Base-by-base conservation (phyloP, 2,797 vertebrate genomes). In the Anniella stebbinsi region DNA sequence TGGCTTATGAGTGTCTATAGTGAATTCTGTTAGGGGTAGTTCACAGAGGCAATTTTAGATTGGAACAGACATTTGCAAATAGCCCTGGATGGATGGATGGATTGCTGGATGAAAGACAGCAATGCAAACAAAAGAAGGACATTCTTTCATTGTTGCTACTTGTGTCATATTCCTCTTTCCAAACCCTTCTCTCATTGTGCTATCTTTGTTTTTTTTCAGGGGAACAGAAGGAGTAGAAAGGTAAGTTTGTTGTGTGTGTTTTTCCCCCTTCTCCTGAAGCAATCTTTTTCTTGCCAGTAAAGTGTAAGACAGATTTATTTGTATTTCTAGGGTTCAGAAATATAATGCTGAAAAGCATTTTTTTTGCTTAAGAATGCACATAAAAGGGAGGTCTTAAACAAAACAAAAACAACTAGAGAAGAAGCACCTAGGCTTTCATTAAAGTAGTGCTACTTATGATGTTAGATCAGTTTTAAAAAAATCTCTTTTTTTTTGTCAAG, bases 401-500 rank as follows among this genome's bases (percentile, higher is more conserved):
- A 73, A 38, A 60, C 15, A 72, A 86, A 84, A 88, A 48, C 15
- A 48, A 45, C 63, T 8, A 78, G 13, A 38, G 54, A 38, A 57
- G 15, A 78, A 85, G 54, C 12, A n/a, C 36, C 9, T 5, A 80
- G 21, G 48, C n/a, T 70, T 72, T 86, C 48, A 51, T 28, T 67
- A 51, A 88, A n/a, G 45, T n/a, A 66, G 4, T 72, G 54, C 60
- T 69, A n/a, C 36, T 80, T 72, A 73, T n/a, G 17, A 84, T 38
- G 57, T 77, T 78, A 63, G 67, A 38, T 67, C 45, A 67, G 63
- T 88, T 60, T 77, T 36, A 38, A 89, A 45, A 45, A 89, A 78
- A 87, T 25, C 5, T 51, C 45, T 45, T 63, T 73, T 45, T 28
- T 60, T 84, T 70, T 69, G n/a, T 41, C 9, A 10, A 6, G 30